Evolutionary conservation across 2,113 vertebrate genomes (phyloP), one percentile per base, ranked within the genome.

Genomic region (Serinus canaria): DNA sequence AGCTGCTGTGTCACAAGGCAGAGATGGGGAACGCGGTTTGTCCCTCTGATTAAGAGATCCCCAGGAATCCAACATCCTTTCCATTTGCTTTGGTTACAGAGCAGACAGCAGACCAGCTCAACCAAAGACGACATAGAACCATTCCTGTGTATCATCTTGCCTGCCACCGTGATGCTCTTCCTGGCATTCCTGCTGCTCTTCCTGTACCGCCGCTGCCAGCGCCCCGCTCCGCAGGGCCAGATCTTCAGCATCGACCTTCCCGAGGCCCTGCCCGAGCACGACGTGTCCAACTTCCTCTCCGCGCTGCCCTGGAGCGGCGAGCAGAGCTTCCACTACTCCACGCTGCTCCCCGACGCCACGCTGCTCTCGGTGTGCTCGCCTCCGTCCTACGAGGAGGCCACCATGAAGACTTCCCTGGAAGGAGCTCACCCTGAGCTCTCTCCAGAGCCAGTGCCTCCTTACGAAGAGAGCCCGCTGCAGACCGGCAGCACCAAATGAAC

Each of bases 301-400:
- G 91, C 83, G 2, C 67, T 97, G 41, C 96, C 97, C 35, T 97
- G 97, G 97, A 93, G 73, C 79, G 64, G 44, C 0, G 97, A 98
- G 33, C 98, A 96, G 70, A 92, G 52, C 35, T 97, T 97, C 79
- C 96, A 97, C 7, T 97, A 97, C 59, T 97, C 97, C 3, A 97
- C 97, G 3, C 94, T 97, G 82, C 75, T 97, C 21, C 88, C 91
- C 0, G 98, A 98, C 9, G 97, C 96, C 31, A 97, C 98, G 0
- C 97, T 98, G 81, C 97, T 98, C 76, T 97, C 98, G 2, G 78
- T 97, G 20, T 98, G 98, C 15, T 98, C 98, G 75, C 99, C 98
- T 18, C 98, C 99, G 0, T 98, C 98, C 0, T 99, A 99, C 0
- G 98, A 99, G 76, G 98, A 99, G 80, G 98, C 99, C 66, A 98